A percentile compares a stretch with the other conserved stretches of the same genome.
Evolutionary conservation across 2,888 invertebrate species (phyloP).

Genomic region (Cryptocephalus primarius): DNA sequence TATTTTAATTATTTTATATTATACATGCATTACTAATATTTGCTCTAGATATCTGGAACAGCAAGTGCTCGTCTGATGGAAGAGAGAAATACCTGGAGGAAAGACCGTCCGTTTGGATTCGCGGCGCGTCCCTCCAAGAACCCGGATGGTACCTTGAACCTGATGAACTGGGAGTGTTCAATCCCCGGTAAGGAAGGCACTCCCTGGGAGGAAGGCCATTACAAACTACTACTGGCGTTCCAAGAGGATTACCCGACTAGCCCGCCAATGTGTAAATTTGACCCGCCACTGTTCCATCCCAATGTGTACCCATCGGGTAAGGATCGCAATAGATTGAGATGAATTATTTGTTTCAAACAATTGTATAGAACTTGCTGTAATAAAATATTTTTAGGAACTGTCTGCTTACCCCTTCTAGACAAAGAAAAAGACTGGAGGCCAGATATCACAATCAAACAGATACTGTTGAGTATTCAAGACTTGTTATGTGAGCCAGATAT

Average conservation of each 20-base stretch:
- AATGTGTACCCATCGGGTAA: conserved; percentile 82
- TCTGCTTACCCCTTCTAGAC: conserved; percentile 89
- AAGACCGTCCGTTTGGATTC: conserved; percentile 98
- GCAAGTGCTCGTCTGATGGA: conserved; percentile 92
- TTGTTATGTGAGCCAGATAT: conserved; percentile 95
- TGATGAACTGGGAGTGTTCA: conserved; percentile 99
- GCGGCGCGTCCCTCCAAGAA: conserved; percentile 94
- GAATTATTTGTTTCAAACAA: too few species aligned
- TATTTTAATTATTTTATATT: too few species aligned
- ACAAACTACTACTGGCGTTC: conserved; percentile 94
- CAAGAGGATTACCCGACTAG: conserved; percentile 99
- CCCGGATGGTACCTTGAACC: conserved; percentile 87
- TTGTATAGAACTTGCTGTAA: too few species aligned
- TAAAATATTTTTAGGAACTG: conserved; percentile 47
- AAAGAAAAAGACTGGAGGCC: conserved; percentile 99
- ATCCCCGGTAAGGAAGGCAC: conserved; percentile 97
- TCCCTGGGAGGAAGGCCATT: conserved; percentile 95
- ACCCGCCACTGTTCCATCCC: conserved; percentile 96
- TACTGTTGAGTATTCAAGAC: conserved; percentile 94
- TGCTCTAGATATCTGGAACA: conserved; percentile 87
- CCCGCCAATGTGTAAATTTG: conserved; percentile 99
- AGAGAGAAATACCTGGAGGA: conserved; percentile 98
- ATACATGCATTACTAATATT: too few species aligned
- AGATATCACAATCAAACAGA: conserved; percentile 97
- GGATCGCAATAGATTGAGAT: too few species aligned